Conservation (phyloP, 1,140 invertebrate genomes). For the Monomorium pharaonis region DNA sequence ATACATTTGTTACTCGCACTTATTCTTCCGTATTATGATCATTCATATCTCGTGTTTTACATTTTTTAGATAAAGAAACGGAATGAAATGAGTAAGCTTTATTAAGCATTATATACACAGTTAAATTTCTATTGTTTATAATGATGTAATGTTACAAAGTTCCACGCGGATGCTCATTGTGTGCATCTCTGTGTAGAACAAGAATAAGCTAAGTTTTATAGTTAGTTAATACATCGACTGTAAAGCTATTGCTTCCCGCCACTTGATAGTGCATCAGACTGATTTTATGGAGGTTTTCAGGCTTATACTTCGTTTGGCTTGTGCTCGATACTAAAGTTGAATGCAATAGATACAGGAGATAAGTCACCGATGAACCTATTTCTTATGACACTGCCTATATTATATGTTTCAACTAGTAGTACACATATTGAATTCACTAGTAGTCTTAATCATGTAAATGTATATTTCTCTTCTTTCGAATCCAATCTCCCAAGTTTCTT, state of each 20-base stretch:
- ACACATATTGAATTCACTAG: constrained; percentile 60
- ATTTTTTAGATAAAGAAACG: constrained; percentile 15
- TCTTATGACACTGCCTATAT: constrained; percentile 77
- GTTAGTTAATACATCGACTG: constrained; percentile 40
- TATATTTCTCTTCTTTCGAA: constrained; percentile 63
- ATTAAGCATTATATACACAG: constrained; percentile 23
- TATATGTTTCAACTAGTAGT: constrained; percentile 69
- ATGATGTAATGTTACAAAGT: constrained; percentile 31
- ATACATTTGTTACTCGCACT: constrained; percentile 40
- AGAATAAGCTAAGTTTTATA: constrained; percentile 44
- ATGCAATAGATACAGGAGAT: constrained; percentile 70
- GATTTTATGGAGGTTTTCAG: constrained; percentile 67
- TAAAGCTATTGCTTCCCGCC: neutral
- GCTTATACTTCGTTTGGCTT: constrained; percentile 66
- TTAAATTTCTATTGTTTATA: constrained; percentile 44
- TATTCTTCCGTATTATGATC: neutral
- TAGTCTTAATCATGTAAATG: constrained; percentile 62
- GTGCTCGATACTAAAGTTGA: constrained; percentile 62
- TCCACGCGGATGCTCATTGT: neutral
- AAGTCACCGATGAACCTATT: constrained; percentile 61
- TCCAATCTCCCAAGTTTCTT: constrained; percentile 53
- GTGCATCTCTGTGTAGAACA: neutral
- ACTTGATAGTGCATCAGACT: constrained; percentile 13
- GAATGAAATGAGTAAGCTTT: constrained; percentile 12
- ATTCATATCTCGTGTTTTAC: neutral